Evolutionary conservation across 2,113 vertebrate genomes (phyloP).

Genomic region (Xiphophorus hellerii): DNA sequence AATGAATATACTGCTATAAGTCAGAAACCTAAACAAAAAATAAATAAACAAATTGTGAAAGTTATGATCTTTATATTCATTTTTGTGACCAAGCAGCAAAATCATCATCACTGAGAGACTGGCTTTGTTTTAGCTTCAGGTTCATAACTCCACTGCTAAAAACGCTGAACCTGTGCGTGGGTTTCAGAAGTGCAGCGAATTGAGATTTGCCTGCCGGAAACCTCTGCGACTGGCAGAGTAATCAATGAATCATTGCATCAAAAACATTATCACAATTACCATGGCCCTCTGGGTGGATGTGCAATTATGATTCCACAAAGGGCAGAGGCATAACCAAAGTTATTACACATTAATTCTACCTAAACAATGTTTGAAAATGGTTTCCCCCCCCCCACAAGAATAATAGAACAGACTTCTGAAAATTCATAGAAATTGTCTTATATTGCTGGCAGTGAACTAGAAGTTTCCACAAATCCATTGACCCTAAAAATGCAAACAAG

Average conservation of each 20-base stretch:
- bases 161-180: conserved; percentile 37
- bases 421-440: neutral
- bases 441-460: neutral
- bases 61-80: neutral
- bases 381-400: neutral
- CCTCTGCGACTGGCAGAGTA: conserved; percentile 47
- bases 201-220: conserved; percentile 34
- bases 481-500: conserved; percentile 39
- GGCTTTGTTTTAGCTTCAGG: neutral
- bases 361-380: neutral
- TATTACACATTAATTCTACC: neutral
- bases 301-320: neutral
- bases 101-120: neutral
- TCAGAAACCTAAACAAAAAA: neutral
- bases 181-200: conserved; percentile 47
- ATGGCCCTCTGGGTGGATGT: conserved; percentile 1
- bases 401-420: neutral
- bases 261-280: conserved; percentile 3
- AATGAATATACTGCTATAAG: neutral
- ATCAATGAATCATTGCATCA: conserved; percentile 33
- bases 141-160: conserved; percentile 31
- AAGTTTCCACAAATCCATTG: conserved; percentile 5
- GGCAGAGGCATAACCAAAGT: neutral
- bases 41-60: neutral
- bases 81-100: conserved; percentile 7